These are phyloP conservation scores for Flexamia atlantica DNA, from an alignment of 2,888 invertebrate genomes.

Conservation along the genomic window DNA sequence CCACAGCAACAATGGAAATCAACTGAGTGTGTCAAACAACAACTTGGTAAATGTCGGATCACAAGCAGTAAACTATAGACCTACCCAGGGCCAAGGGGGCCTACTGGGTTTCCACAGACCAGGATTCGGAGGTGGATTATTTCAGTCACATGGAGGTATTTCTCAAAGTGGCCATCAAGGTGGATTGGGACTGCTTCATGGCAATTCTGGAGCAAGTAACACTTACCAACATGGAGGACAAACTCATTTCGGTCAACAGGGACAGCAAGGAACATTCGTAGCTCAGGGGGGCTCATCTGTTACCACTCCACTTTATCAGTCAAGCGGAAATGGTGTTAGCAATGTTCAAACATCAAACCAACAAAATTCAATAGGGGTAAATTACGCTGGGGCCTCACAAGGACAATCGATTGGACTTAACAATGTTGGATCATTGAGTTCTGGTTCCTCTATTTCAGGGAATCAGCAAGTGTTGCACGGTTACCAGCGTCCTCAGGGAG, in stretches of 20 bases:
- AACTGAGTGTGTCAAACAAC: conserved; percentile 1
- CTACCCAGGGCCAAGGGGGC: conserved; percentile 9
- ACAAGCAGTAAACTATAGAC: neutral
- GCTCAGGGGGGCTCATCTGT: neutral
- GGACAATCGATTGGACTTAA: conserved; percentile 1
- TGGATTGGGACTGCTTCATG: conserved; percentile 23
- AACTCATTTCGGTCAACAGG: conserved; percentile 34
- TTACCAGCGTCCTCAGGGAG: conserved; percentile 14
- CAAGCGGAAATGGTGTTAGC: neutral
- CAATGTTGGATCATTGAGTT: neutral
- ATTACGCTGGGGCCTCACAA: conserved; percentile 28
- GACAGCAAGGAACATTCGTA: conserved; percentile 30
- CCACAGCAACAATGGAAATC: neutral
- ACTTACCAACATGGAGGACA: conserved; percentile 23
- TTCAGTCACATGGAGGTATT: neutral
- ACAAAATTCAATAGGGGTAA: neutral
- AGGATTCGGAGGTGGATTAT: neutral
- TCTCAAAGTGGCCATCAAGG: neutral
- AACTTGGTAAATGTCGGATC: neutral
- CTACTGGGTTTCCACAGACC: conserved; percentile 14
- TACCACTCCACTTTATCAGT: neutral
- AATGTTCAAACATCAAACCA: neutral
- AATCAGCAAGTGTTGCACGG: conserved; percentile 10
- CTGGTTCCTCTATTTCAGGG: too few relatives aligned
- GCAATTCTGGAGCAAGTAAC: neutral